Conservation (phyloP, 2,888 invertebrate species). For the Gnatocerus cornutus region DNA sequence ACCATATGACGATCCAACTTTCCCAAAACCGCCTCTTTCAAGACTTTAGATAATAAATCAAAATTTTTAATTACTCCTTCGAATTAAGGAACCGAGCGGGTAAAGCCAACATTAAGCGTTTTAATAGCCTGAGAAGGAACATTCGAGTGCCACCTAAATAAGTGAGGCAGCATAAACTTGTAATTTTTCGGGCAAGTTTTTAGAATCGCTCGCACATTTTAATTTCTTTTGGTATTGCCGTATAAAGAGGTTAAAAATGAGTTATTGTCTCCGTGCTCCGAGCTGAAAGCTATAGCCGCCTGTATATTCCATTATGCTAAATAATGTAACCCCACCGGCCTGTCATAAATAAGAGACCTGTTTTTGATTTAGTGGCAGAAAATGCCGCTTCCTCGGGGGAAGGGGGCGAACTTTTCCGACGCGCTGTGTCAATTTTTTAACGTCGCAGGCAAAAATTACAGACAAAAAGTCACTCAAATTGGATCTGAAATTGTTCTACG, state of each 20-base stretch:
- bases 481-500: no score
- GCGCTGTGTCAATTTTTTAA: conserved; percentile 15
- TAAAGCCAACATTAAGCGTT: conserved; percentile 37
- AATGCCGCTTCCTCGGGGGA: conserved; percentile 39
- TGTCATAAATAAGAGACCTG: conserved; percentile 63
- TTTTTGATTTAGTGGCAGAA: conserved; percentile 59
- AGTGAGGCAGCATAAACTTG: conserved; percentile 34
- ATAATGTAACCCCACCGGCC: conserved; percentile 59
- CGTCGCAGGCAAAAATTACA: not conserved
- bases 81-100: conserved; percentile 32
- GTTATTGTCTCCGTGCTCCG: conserved; percentile 58
- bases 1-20: conserved; percentile 1
- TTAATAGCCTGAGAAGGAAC: conserved; percentile 41
- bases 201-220: conserved; percentile 45
- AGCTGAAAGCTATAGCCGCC: conserved; percentile 55
- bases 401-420: conserved; percentile 46
- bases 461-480: no score
- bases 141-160: conserved; percentile 33
- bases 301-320: conserved; percentile 63
- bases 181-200: conserved; percentile 37
- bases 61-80: conserved; percentile 39
- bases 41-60: conserved; percentile 21
- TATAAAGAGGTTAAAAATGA: conserved; percentile 57
- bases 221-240: conserved; percentile 50
- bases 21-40: not conserved